These are phyloP conservation scores for Oscheius sp. DNA, from an alignment of 2,888 invertebrate genomes.

Conservation along the genomic window DNA sequence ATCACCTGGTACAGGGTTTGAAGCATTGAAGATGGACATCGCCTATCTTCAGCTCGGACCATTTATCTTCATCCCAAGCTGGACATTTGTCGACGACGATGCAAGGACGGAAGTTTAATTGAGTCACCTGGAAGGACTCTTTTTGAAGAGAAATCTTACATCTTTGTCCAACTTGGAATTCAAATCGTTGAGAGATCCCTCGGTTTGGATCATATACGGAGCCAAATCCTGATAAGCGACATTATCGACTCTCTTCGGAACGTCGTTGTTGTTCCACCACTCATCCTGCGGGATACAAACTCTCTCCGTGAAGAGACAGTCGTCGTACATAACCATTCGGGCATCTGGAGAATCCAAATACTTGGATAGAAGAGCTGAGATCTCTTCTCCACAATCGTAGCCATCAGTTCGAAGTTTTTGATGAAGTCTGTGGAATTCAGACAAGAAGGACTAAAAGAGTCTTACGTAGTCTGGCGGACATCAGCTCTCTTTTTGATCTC, in stretches of 20 bases:
- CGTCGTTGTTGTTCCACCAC: constrained; percentile 57
- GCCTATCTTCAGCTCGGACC: constrained; percentile 63
- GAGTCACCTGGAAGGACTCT: constrained; percentile 38
- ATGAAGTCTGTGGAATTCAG: constrained; percentile 42
- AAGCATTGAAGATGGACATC: constrained; percentile 60
- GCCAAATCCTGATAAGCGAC: constrained; percentile 60
- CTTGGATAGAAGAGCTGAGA: constrained; percentile 49
- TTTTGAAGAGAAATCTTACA: not conserved
- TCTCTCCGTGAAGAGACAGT: constrained; percentile 59
- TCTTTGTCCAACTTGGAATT: constrained; percentile 44
- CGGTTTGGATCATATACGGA: constrained; percentile 58
- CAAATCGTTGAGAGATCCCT: constrained; percentile 58
- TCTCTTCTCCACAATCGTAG: constrained; percentile 62
- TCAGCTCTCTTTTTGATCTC: constrained; percentile 38
- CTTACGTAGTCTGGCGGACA: constrained; percentile 43
- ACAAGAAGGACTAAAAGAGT: not conserved
- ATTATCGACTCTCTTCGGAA: constrained; percentile 49
- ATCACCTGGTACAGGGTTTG: constrained; percentile 63
- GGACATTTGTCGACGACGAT: constrained; percentile 57
- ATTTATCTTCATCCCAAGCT: constrained; percentile 65
- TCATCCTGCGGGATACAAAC: constrained; percentile 37
- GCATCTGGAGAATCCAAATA: constrained; percentile 44
- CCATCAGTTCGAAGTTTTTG: constrained; percentile 57
- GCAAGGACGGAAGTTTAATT: constrained; percentile 63
- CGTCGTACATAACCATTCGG: constrained; percentile 57